A percentile compares a stretch with the other conserved stretches of the same genome.
phyloP scores from a whole-genome alignment of 2,113 vertebrate genomes.

The Forbesichthys papilliferus region DNA sequence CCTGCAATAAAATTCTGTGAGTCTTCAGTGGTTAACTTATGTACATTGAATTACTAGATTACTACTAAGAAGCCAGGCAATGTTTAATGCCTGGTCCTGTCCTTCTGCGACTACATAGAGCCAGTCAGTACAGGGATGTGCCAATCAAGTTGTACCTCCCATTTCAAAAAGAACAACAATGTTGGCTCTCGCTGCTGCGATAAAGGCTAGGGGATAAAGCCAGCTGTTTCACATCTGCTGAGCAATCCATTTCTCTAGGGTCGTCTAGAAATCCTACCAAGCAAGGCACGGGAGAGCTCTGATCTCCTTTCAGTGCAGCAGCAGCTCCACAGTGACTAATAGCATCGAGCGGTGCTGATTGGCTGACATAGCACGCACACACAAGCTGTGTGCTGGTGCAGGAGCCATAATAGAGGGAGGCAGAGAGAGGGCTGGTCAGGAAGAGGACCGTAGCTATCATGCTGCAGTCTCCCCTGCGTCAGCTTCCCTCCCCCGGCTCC shows the following conservation, averaged over 20 bases:
- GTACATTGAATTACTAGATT: too few relatives aligned
- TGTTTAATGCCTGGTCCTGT: too few relatives aligned
- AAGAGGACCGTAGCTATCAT: slow-evolving; percentile 19
- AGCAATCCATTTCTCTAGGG: slow-evolving; percentile 46
- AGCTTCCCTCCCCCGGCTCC: slow-evolving; percentile 31
- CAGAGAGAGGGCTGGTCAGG: slow-evolving; percentile 3
- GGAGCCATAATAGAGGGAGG: slow-evolving; percentile 42
- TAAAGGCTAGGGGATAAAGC: background rate
- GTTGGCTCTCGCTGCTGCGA: too few relatives aligned
- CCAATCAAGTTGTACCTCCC: too few relatives aligned
- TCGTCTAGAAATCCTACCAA: slow-evolving; percentile 54
- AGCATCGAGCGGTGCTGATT: slow-evolving; percentile 38
- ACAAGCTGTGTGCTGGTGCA: background rate
- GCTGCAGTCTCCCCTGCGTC: slow-evolving; percentile 39
- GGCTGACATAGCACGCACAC: slow-evolving; percentile 30
- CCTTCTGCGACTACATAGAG: too few relatives aligned
- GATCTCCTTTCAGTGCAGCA: slow-evolving; percentile 25
- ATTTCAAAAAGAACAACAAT: too few relatives aligned
- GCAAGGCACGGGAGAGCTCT: slow-evolving; percentile 35
- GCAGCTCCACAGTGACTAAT: slow-evolving; percentile 21
- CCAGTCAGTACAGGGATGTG: too few relatives aligned
- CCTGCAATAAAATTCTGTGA: too few relatives aligned
- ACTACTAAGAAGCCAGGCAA: too few relatives aligned
- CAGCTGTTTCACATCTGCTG: slow-evolving; percentile 14
- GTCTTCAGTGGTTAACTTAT: too few relatives aligned